A percentile compares a stretch with the other conserved stretches of the same genome.
These are phyloP conservation scores for Amiota mariae DNA, from an alignment of 2,888 invertebrate species.

Conservation along the genomic window DNA sequence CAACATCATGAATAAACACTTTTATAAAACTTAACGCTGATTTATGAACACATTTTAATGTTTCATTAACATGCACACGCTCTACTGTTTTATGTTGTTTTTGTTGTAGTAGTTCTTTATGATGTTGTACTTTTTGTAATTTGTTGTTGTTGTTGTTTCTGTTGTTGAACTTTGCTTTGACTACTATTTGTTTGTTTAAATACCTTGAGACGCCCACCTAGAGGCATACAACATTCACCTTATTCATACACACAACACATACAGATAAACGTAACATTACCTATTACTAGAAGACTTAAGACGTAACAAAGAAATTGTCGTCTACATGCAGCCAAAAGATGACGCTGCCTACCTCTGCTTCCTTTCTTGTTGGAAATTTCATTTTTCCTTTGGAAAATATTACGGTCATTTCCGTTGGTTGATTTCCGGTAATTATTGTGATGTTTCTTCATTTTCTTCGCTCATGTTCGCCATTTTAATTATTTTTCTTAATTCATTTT, in stretches of 20 bases:
- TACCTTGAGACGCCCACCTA: slow-evolving; percentile 13
- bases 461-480: neutral
- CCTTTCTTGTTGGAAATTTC: neutral
- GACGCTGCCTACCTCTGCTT: neutral
- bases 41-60: slow-evolving; percentile 64
- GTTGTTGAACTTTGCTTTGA: neutral
- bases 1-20: slow-evolving; percentile 3
- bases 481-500: neutral
- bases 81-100: slow-evolving; percentile 21
- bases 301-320: slow-evolving; percentile 16
- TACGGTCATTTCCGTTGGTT: slow-evolving; percentile 60
- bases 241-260: no score
- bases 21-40: slow-evolving; percentile 27
- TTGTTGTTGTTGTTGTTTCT: neutral
- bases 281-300: neutral
- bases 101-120: neutral
- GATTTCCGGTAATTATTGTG: slow-evolving; percentile 65
- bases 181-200: slow-evolving; percentile 34
- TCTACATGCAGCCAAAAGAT: slow-evolving; percentile 22
- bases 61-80: slow-evolving; percentile 59
- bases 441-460: slow-evolving; percentile 34
- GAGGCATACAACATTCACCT: neutral
- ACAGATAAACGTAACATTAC: neutral
- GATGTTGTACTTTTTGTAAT: neutral
- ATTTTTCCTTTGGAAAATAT: slow-evolving; percentile 48